These are phyloP conservation scores for Arrhamphus sclerolepis DNA, from an alignment of 2,797 vertebrate species.

Conservation along the genomic window DNA sequence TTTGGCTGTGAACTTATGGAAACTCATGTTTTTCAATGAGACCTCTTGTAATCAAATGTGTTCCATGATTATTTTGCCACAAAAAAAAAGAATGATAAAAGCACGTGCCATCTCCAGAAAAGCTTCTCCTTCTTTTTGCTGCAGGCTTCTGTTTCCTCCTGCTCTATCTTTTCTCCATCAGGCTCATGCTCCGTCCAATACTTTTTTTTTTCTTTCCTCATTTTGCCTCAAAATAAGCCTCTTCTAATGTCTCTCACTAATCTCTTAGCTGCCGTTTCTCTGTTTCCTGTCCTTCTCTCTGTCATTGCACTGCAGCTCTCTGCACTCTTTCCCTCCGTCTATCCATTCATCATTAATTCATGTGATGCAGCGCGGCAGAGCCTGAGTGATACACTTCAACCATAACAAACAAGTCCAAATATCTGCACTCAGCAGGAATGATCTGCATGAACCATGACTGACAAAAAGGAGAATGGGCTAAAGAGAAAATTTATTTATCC, in stretches of 20 bases:
- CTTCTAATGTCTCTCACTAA: conserved; percentile 43
- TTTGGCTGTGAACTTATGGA: conserved; percentile 67
- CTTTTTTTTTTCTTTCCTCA: conserved; percentile 38
- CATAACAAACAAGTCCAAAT: conserved; percentile 77
- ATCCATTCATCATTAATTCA: conserved; percentile 74
- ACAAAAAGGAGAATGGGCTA: conserved; percentile 19
- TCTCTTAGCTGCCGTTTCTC: conserved; percentile 43
- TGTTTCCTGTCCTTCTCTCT: conserved; percentile 25
- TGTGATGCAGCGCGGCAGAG: conserved; percentile 64
- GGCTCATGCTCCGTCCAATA: conserved; percentile 23
- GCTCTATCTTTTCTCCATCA: background rate
- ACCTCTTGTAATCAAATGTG: conserved; percentile 74
- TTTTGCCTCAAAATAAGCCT: conserved; percentile 45
- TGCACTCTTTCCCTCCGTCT: conserved; percentile 35
- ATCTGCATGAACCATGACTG: conserved; percentile 47
- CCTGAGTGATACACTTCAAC: conserved; percentile 77
- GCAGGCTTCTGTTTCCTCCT: background rate
- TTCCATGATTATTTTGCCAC: conserved; percentile 64
- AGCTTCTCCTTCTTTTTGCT: conserved; percentile 17
- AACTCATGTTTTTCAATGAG: conserved; percentile 78
- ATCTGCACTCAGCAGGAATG: conserved; percentile 70
- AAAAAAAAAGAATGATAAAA: conserved; percentile 54
- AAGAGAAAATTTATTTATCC: conserved; percentile 11
- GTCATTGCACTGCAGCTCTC: conserved; percentile 41
- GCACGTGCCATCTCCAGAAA: conserved; percentile 45